These are phyloP conservation scores for Thelaira solivaga DNA, from an alignment of 2,888 invertebrate species.

Conservation along the genomic window DNA sequence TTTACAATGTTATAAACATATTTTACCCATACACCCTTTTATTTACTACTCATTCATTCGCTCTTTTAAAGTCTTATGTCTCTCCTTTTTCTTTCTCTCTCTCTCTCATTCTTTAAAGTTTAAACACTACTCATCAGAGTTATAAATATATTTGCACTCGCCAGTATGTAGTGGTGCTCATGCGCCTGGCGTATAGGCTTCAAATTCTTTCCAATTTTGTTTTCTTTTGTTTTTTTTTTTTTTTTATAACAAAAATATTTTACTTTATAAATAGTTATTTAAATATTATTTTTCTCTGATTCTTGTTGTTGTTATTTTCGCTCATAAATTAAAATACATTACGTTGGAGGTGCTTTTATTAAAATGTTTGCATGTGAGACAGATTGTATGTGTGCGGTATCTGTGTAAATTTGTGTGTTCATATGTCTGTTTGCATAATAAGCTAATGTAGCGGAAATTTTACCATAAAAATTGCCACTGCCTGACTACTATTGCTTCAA, in stretches of 20 bases:
- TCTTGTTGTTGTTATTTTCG: constrained; percentile 3
- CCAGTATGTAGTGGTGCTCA: constrained; percentile 47
- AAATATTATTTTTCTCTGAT: background rate
- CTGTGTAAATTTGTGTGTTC: background rate
- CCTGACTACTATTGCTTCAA: constrained; percentile 11
- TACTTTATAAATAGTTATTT: too few species aligned
- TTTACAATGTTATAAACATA: background rate
- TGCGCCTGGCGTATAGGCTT: constrained; percentile 41
- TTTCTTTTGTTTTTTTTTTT: too few species aligned
- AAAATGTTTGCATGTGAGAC: background rate
- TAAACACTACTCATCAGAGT: background rate
- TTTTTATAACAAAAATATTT: background rate
- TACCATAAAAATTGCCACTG: constrained; percentile 42
- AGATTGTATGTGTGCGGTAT: background rate
- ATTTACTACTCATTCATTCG: background rate
- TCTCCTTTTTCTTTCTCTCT: background rate
- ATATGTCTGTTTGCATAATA: constrained; percentile 64
- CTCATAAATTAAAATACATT: constrained; percentile 42
- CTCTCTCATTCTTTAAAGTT: background rate
- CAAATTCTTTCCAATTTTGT: background rate
- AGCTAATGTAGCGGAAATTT: constrained; percentile 68
- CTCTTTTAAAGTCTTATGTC: background rate
- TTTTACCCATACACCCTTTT: background rate
- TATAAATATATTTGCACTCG: too few species aligned
- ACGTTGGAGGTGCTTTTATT: background rate